These are phyloP conservation scores for Phylloscopus whistleri DNA, from an alignment of 2,113 vertebrate species.

Conservation along the genomic window DNA sequence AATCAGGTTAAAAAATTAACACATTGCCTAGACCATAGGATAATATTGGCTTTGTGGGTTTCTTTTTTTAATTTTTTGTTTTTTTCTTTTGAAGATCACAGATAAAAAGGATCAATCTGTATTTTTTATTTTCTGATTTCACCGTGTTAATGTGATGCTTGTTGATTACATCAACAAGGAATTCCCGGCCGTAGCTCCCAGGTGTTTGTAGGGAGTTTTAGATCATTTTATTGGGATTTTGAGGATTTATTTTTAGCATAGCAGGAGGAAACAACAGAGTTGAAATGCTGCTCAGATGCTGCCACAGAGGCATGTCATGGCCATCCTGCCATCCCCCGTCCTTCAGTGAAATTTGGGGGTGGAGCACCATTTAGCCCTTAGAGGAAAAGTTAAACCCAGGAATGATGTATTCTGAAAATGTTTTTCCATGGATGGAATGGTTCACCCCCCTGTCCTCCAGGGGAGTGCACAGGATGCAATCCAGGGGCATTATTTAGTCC, in stretches of 20 bases:
- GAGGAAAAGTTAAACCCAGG: neutral
- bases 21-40: no score
- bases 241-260: neutral
- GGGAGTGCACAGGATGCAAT: neutral
- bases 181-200: neutral
- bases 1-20: neutral
- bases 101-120: neutral
- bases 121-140: neutral
- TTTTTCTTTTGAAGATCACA: neutral
- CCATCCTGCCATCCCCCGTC: neutral
- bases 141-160: neutral
- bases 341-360: neutral
- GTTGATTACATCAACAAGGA: neutral
- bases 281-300: neutral
- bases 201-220: neutral
- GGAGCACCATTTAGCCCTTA: neutral
- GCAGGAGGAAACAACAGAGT: neutral
- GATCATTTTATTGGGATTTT: neutral
- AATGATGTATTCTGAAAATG: neutral
- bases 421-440: neutral
- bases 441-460: neutral
- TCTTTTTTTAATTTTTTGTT: neutral
- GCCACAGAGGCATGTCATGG: neutral
- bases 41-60: neutral
- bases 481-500: rapidly evolving